Evolutionary conservation across 2,797 vertebrate species (phyloP), one percentile per base, ranked within the genome.

Genomic region (Gymnoscopelus braueri): DNA sequence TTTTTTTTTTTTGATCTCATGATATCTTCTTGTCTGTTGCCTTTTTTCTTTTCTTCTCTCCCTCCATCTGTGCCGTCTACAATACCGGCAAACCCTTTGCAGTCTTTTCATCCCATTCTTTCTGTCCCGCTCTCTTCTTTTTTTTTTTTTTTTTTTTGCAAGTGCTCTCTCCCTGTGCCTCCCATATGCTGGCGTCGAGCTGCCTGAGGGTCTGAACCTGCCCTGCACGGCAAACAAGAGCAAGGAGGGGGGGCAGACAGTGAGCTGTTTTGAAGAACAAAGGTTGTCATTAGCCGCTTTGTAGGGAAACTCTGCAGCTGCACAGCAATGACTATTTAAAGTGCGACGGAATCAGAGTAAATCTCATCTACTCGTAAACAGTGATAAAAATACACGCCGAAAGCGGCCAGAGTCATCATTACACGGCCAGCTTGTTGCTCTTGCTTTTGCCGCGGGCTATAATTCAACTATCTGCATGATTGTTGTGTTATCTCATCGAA

Each of bases 251-350:
- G 65, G 60, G 58, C 50, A 69, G 63, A 74, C 44, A 9, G 65
- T 71, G 57, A 77, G 76, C 66, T 78, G 70, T 85, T 90, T 74
- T 81, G 72, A 77, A 82, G 81, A 87, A 86, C 69, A 83, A 87
- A 80, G 84, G 65, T 77, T 87, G 72, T 84, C 82, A 88, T 90
- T 89, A 83, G 67, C 53, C 32, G 54, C 83, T 81, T 83, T 84
- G 78, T 80, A 75, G 71, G 72, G 57, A 78, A 81, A 77, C 80
- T 72, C 53, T 2, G 67, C 83, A 88, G 87, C 81, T 87, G 85
- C 56, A 49, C 47, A 51, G 49, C 68, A 66, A 65, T 64, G 68
- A 72, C 23, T 72, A 50, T 77, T 70, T 75, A 49, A 67, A 73
- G 48, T 12, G 55, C 63, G 54, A 62, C 48, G 69, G 29, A 77